Percentiles rank a stretch among this genome's conserved stretches.
Evolutionary conservation across 2,888 invertebrate genomes (phyloP).

Genomic region (Metallyticus violacea): DNA sequence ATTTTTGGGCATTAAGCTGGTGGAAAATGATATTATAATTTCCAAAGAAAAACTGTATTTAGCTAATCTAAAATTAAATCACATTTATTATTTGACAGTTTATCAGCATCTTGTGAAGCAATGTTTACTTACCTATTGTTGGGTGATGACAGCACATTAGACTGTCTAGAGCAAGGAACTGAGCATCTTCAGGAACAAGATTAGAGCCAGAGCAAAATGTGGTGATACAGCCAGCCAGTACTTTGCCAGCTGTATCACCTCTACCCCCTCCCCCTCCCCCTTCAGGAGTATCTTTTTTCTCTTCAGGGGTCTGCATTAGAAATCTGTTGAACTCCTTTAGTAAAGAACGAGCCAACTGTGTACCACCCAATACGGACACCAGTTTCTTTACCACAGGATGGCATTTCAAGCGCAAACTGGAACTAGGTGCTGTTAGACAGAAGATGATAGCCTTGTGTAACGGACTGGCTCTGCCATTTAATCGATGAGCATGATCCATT

Average conservation of each 20-base stretch:
- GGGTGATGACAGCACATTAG: slow-evolving; percentile 76
- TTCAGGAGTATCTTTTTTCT: slow-evolving; percentile 42
- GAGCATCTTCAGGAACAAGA: slow-evolving; percentile 53
- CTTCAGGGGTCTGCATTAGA: slow-evolving; percentile 45
- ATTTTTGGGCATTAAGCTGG: too few species aligned
- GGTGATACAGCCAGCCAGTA: slow-evolving; percentile 46
- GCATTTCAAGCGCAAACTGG: slow-evolving; percentile 60
- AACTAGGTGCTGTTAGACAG: slow-evolving; percentile 62
- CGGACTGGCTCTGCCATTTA: slow-evolving; percentile 63
- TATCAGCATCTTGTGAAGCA: background rate
- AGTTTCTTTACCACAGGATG: slow-evolving; percentile 59
- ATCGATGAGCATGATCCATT: slow-evolving; percentile 63
- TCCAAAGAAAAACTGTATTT: too few species aligned
- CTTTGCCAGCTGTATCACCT: slow-evolving; percentile 39
- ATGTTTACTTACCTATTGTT: slow-evolving; percentile 50
- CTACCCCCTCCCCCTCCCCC: slow-evolving; percentile 42
- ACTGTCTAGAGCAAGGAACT: slow-evolving; percentile 62
- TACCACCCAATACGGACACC: slow-evolving; percentile 58
- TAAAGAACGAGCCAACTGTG: slow-evolving; percentile 60
- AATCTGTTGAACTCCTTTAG: slow-evolving; percentile 61
- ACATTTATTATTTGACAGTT: background rate
- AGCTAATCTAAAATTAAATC: too few species aligned
- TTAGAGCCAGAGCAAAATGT: slow-evolving; percentile 46
- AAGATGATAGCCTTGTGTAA: slow-evolving; percentile 69
- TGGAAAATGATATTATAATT: too few species aligned